These are phyloP conservation scores for Hydrotaea diabolus DNA, from an alignment of 2,888 invertebrate species.

Conservation along the genomic window DNA sequence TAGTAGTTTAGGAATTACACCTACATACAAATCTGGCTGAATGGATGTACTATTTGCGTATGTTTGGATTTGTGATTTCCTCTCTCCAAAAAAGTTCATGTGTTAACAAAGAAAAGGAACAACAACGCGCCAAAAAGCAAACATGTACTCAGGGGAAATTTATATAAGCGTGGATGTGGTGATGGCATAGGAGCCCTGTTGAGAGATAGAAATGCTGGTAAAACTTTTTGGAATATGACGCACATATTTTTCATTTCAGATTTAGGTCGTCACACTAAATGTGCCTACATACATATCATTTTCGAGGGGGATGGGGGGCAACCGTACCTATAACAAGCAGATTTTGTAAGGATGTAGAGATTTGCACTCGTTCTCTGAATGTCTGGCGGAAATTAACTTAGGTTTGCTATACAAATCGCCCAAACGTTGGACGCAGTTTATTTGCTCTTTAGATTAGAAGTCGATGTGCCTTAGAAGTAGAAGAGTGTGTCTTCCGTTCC, in stretches of 20 bases:
- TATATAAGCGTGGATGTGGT: conserved; percentile 18
- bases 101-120: conserved; percentile 10
- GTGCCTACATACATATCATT: neutral
- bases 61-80: neutral
- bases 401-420: no score
- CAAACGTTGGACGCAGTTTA: no score
- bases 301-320: neutral
- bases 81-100: conserved; percentile 22
- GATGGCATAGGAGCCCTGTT: neutral
- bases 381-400: neutral
- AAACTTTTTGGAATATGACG: conserved; percentile 13
- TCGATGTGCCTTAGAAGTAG: no score
- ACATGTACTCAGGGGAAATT: conserved; percentile 38
- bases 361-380: neutral
- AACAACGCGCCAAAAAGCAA: neutral
- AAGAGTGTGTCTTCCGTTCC: no score
- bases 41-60: conserved; percentile 4
- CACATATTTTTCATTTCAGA: conserved; percentile 1
- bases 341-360: neutral
- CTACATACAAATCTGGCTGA: neutral
- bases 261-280: neutral
- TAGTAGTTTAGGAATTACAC: conserved; percentile 37
- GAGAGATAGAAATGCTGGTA: conserved; percentile 8
- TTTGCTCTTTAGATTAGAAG: no score
- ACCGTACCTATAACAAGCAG: neutral